Percentiles rank a stretch among this genome's conserved stretches.
phyloP scores from a whole-genome alignment of 2,888 invertebrate species.

The Melinopterus prodromus region DNA sequence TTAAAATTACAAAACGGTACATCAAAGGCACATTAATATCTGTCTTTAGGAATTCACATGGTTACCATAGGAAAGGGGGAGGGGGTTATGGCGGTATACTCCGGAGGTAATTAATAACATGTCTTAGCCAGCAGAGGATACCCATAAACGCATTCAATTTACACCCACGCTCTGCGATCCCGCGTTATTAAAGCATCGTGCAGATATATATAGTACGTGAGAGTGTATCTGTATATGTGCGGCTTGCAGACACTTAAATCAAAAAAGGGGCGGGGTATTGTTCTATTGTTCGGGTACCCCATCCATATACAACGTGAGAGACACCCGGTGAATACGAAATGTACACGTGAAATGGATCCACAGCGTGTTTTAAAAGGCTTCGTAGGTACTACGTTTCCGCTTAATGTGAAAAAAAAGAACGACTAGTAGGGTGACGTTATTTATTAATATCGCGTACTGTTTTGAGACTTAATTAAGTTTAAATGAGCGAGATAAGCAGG shows the following conservation, averaged over 20 bases:
- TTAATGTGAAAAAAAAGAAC: slow-evolving; percentile 11
- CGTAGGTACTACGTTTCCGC: slow-evolving; percentile 13
- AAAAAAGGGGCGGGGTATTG: slow-evolving; percentile 23
- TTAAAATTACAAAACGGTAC: background rate
- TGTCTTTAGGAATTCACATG: background rate
- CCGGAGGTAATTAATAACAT: slow-evolving; percentile 24
- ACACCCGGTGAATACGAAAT: slow-evolving; percentile 19
- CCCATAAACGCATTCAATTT: slow-evolving; percentile 16
- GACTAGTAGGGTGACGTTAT: slow-evolving; percentile 8
- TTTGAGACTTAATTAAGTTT: slow-evolving; percentile 10
- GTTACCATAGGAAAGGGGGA: too few relatives aligned
- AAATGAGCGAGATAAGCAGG: slow-evolving; percentile 6
- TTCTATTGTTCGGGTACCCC: slow-evolving; percentile 20
- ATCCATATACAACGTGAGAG: background rate
- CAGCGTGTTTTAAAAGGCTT: slow-evolving; percentile 6
- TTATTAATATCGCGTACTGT: slow-evolving; percentile 12
- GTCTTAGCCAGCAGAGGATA: slow-evolving; percentile 9
- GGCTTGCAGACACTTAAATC: slow-evolving; percentile 22
- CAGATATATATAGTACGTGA: background rate
- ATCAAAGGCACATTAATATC: background rate
- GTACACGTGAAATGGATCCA: slow-evolving; percentile 11
- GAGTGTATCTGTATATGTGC: background rate
- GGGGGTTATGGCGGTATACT: background rate
- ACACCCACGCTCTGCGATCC: slow-evolving; percentile 15
- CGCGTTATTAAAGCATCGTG: background rate